Evolutionary conservation across 1,140 invertebrate genomes (phyloP).

Genomic region (Sycophila sp.): DNA sequence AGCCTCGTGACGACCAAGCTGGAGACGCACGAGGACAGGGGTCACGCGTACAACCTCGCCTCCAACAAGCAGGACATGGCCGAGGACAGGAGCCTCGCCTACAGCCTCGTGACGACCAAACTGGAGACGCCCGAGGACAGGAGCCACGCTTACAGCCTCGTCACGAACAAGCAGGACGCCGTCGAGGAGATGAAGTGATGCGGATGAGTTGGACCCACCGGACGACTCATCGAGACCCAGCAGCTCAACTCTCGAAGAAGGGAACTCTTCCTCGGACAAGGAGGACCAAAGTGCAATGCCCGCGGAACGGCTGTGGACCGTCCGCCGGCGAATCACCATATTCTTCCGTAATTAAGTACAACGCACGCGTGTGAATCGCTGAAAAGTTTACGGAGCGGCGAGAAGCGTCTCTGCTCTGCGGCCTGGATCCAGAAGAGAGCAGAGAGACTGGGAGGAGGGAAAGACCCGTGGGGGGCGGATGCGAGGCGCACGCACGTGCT

Average conservation of each 20-base stretch:
- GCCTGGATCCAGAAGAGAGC: too few relatives aligned
- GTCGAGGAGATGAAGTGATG: neutral
- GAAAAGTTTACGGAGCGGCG: too few relatives aligned
- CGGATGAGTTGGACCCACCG: too few relatives aligned
- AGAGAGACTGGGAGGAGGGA: too few relatives aligned
- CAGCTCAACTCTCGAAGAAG: neutral
- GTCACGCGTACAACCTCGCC: conserved; percentile 58
- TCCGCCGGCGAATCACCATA: conserved; percentile 12
- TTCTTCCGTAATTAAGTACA: conserved; percentile 37
- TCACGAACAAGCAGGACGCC: conserved; percentile 2
- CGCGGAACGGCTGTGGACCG: conserved; percentile 10
- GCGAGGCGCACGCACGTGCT: too few relatives aligned
- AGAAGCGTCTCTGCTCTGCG: too few relatives aligned
- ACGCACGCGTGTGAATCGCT: too few relatives aligned
- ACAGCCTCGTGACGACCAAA: neutral
- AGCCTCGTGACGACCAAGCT: neutral
- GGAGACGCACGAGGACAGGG: conserved; percentile 61
- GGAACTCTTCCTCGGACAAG: neutral
- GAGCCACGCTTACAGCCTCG: conserved; percentile 60
- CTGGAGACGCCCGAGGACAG: conserved; percentile 61
- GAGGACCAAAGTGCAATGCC: conserved; percentile 40
- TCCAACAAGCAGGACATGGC: conserved; percentile 6
- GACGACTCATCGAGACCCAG: neutral
- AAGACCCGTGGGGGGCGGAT: too few relatives aligned
- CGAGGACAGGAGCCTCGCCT: neutral